Percentiles rank a stretch among this genome's conserved stretches.
Conservation (phyloP, 2,888 invertebrate genomes). For the Stenurella melanura region DNA sequence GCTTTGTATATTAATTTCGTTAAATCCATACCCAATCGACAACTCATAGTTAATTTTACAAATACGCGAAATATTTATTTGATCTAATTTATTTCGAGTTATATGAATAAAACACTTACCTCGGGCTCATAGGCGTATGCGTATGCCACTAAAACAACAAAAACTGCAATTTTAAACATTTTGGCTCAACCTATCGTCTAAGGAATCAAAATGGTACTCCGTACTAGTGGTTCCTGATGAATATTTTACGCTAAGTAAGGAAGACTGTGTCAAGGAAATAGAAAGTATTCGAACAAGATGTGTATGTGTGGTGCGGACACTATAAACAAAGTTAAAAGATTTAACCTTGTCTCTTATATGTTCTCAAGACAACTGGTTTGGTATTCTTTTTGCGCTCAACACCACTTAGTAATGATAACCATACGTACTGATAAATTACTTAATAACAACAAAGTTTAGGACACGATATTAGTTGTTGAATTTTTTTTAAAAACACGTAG, state of each 20-base stretch:
- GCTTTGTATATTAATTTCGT: no score
- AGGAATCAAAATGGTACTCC: neutral
- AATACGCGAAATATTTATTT: no score
- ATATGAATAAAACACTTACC: slow-evolving; percentile 21
- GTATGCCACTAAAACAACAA: slow-evolving; percentile 2
- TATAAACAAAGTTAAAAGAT: slow-evolving; percentile 11
- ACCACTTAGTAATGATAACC: slow-evolving; percentile 23
- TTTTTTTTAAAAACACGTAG: neutral
- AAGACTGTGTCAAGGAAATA: slow-evolving; percentile 37
- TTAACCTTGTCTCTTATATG: slow-evolving; percentile 21
- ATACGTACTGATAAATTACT: slow-evolving; percentile 3
- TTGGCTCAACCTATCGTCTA: neutral
- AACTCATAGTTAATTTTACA: no score
- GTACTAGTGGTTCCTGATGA: neutral
- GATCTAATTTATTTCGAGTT: no score
- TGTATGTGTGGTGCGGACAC: slow-evolving; percentile 5
- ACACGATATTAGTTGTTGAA: neutral
- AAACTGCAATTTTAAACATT: slow-evolving; percentile 25
- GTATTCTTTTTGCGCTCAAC: slow-evolving; percentile 34
- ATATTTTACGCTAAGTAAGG: neutral
- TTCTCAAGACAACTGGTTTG: slow-evolving; percentile 25
- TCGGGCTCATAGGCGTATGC: neutral
- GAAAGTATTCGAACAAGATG: slow-evolving; percentile 21
- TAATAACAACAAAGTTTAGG: slow-evolving; percentile 15
- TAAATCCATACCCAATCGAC: no score